Conservation (phyloP, 2,888 invertebrate genomes). For the Orthosia incerta region DNA sequence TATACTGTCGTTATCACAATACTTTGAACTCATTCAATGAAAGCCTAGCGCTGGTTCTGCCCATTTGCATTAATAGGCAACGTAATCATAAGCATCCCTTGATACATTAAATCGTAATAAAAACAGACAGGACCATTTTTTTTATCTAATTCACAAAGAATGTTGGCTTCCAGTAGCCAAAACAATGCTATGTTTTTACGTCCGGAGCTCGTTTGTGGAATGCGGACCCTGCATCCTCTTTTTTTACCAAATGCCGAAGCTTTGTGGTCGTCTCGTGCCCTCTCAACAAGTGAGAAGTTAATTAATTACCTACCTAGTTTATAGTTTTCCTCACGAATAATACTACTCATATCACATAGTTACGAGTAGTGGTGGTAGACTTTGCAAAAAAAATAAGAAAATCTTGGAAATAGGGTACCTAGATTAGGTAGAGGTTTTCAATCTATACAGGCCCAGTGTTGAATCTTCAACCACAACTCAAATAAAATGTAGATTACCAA, state of each 20-base stretch:
- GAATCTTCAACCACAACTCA: too few species aligned
- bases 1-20: conserved; percentile 1
- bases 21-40: conserved; percentile 27
- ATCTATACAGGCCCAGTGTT: too few species aligned
- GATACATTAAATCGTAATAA: conserved; percentile 8
- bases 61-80: not conserved
- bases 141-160: conserved; percentile 20
- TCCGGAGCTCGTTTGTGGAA: conserved; percentile 48
- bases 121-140: conserved; percentile 18
- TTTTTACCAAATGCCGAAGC: conserved; percentile 35
- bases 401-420: not conserved
- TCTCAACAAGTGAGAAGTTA: conserved; percentile 9
- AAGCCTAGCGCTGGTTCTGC: not conserved
- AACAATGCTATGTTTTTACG: conserved; percentile 51
- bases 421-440: too few species aligned
- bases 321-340: conserved; percentile 13
- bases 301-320: conserved; percentile 32
- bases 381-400: not conserved
- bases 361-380: not conserved
- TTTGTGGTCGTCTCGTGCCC: conserved; percentile 19
- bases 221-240: conserved; percentile 36
- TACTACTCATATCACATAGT: not conserved
- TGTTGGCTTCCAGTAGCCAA: conserved; percentile 31
- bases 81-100: conserved; percentile 9
- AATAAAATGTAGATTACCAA: too few species aligned